These are phyloP conservation scores for Phengaris arion DNA, from an alignment of 2,888 invertebrate species.

Conservation along the genomic window DNA sequence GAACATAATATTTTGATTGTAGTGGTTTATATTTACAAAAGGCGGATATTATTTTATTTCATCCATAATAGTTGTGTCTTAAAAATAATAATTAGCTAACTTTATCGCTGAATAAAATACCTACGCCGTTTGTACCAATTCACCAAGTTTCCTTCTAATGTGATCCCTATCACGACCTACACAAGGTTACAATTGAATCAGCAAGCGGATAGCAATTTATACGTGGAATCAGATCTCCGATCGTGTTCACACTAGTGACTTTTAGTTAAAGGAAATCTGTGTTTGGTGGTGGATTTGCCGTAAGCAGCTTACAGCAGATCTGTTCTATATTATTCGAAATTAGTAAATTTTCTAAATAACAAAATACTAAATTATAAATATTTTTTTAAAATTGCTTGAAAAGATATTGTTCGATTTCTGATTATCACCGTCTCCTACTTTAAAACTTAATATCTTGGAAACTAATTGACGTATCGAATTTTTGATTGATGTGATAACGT, in stretches of 20 bases:
- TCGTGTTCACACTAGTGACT: neutral
- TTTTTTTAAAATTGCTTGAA: too few relatives aligned
- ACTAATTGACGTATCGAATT: too few relatives aligned
- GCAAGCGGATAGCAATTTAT: neutral
- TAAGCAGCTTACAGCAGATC: neutral
- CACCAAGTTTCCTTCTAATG: neutral
- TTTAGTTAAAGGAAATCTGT: constrained; percentile 4
- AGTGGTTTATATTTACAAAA: too few relatives aligned
- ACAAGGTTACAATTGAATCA: neutral
- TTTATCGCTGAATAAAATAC: neutral
- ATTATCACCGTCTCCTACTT: too few relatives aligned
- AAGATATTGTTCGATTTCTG: too few relatives aligned
- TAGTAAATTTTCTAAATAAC: too few relatives aligned
- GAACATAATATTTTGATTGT: too few relatives aligned
- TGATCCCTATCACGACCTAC: neutral
- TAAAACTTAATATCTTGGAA: too few relatives aligned
- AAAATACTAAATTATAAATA: too few relatives aligned
- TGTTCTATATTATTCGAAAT: neutral
- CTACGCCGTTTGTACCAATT: neutral
- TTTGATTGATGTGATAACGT: too few relatives aligned
- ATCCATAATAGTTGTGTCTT: too few relatives aligned
- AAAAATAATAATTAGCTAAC: neutral
- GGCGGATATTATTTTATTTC: too few relatives aligned
- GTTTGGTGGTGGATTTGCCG: neutral
- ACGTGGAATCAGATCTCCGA: neutral